Evolutionary conservation across 1,140 invertebrate genomes (phyloP), one percentile per base, ranked within the genome.

Genomic region (Bombus superbus): DNA sequence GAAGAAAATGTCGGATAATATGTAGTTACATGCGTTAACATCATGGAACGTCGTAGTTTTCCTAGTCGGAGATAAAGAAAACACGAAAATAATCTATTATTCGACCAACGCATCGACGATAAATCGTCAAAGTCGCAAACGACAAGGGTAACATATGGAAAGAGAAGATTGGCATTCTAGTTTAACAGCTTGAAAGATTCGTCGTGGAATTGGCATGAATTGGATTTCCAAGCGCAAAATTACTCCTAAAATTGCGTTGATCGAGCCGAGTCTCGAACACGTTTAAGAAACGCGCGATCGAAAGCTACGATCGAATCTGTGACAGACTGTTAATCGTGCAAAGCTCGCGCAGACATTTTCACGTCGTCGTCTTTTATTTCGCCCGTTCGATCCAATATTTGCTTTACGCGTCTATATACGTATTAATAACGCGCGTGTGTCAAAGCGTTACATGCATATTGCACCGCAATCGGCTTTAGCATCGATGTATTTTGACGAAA

Each of bases 401-500:
- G 10, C 40, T 22, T 9, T 3, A 62, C 22, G 38, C 11, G 38
- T 40, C 6, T 78, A 44, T 13, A 35, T 28, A 11, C 22, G 22
- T 13, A 11, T 66, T n/a, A 18, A 53, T 4, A n/a, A 25, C 32
- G 47, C 18, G n/a, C 1, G 35, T 40, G 25, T 40, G 15, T 10
- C 1, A 25, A 68, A 77, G 22, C 13, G 22, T 77, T 57, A 28
- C 75, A 84, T 78, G 47, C 47, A 22, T 53, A 22, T 53, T 22
- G 47, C 18, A 53, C 6, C 47, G 75, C 40, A 25, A 28, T 35
- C 44, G 35, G 72, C 44, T 76, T 79, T 38, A 80, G 38, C 32
- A 44, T 22, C 40, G 68, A 76, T 86, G 22, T 62, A 72, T 86
- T 83, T 83, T 71, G 80, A 83, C 38, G 53, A 82, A 85, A 73